Evolutionary conservation across 2,113 vertebrate species (phyloP).

Genomic region (Muntiacus reevesi): DNA sequence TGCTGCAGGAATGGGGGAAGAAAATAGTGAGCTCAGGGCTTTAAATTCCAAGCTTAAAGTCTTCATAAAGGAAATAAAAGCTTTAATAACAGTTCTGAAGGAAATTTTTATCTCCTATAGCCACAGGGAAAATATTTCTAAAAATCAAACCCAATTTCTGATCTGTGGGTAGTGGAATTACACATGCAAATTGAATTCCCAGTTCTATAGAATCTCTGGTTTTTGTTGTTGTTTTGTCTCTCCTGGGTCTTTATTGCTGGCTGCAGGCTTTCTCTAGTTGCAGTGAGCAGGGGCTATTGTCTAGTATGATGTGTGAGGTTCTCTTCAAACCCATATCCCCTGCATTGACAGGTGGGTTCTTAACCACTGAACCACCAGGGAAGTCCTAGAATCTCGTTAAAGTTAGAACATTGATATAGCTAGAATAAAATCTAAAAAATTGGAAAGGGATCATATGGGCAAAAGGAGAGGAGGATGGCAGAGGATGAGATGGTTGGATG

Average conservation of each 20-base stretch:
- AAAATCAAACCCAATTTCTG: neutral
- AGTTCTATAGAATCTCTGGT: neutral
- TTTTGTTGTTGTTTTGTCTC: neutral
- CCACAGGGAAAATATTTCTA: neutral
- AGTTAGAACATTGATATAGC: neutral
- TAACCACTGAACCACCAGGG: neutral
- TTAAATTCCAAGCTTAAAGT: neutral
- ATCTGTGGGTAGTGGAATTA: neutral
- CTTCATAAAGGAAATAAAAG: neutral
- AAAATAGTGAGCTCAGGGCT: neutral
- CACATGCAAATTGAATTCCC: neutral
- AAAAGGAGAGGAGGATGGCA: neutral
- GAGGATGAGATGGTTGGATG: neutral
- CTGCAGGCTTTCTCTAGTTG: neutral
- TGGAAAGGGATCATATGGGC: neutral
- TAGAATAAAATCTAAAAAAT: neutral
- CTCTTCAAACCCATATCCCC: neutral
- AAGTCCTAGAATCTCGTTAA: neutral
- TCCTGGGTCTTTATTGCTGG: neutral
- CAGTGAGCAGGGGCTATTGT: neutral
- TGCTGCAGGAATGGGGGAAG: neutral
- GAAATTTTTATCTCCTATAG: neutral
- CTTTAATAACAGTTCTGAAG: neutral
- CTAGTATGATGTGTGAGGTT: neutral
- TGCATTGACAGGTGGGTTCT: neutral